Evolutionary conservation across 2,797 vertebrate genomes (phyloP), one percentile per base, ranked within the genome.

Genomic region (Orestias chungarensis): DNA sequence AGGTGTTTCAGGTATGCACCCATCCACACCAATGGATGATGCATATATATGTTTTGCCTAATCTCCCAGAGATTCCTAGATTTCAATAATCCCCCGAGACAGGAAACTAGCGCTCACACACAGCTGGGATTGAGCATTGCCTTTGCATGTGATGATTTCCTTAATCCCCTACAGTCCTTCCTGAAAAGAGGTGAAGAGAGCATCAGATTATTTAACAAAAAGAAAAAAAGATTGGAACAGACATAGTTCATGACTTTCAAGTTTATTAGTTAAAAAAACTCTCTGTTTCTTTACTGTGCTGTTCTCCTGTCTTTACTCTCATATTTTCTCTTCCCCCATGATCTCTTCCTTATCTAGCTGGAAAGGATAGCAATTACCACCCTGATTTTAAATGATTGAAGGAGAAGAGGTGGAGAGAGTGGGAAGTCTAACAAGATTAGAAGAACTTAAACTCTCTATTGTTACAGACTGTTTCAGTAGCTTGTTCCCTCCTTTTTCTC

Each of bases 401-500:
- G 66, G 68, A 59, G 64, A 78, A 70, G 77, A 68, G 68, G 82
- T 23, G 18, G 70, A 62, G 61, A 40, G 81, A 82, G 74, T 79
- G 76, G 74, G 78, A 74, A 46, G 76, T 20, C 77, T 85, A 88
- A 88, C 86, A 74, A 76, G 78, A 83, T 73, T 86, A 80, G 81
- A 73, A 66, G 64, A 84, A 68, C 66, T 74, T 83, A 77, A 86
- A 71, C 76, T 86, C 71, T 80, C 67, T 35, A 68, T 83, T 85
- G 86, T 86, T 79, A 75, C 68, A 31, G 54, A 61, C 66, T 78
- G 59, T 83, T 85, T 85, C 80, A 82, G 83, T 75, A 44, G 78
- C 72, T 73, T 73, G 69, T 68, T 66, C 54, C 55, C 66, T 71
- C 43, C 33, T 10, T 72, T 64, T 64, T 59, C 67, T 75, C 61